These are phyloP conservation scores for Pituophis catenifer DNA, from an alignment of 2,113 vertebrate species.

Conservation along the genomic window DNA sequence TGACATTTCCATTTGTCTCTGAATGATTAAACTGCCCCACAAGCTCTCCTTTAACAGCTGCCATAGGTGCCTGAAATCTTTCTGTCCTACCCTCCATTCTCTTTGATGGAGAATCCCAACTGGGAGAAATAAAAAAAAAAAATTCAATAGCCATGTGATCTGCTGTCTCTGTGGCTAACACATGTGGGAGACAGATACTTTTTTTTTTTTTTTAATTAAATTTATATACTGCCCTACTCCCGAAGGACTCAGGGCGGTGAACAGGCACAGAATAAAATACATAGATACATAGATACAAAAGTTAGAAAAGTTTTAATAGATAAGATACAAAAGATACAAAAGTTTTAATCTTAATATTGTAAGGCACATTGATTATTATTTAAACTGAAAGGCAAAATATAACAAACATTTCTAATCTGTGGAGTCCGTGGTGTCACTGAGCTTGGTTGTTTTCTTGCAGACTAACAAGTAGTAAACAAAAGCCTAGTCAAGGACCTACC, in stretches of 20 bases:
- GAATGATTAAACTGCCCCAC: background rate
- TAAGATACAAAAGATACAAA: too few species aligned
- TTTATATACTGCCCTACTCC: too few species aligned
- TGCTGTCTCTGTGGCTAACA: background rate
- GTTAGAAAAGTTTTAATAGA: too few species aligned
- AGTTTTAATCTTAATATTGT: background rate
- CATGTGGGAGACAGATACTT: background rate
- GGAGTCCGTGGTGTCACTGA: background rate
- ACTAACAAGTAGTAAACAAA: background rate
- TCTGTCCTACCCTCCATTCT: background rate
- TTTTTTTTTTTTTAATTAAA: too few species aligned
- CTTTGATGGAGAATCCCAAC: background rate
- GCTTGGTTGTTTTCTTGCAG: background rate
- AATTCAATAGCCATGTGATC: background rate
- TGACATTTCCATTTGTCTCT: background rate
- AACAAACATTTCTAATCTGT: background rate
- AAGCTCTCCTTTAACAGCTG: background rate
- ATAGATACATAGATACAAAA: too few species aligned
- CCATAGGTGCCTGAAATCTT: background rate
- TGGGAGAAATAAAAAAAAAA: background rate
- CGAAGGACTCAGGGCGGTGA: too few species aligned
- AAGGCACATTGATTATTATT: background rate
- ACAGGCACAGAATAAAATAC: too few species aligned
- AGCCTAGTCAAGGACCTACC: background rate
- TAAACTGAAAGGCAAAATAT: background rate